Base-by-base conservation (phyloP, 2,113 vertebrate species). In the Arizona elegans region DNA sequence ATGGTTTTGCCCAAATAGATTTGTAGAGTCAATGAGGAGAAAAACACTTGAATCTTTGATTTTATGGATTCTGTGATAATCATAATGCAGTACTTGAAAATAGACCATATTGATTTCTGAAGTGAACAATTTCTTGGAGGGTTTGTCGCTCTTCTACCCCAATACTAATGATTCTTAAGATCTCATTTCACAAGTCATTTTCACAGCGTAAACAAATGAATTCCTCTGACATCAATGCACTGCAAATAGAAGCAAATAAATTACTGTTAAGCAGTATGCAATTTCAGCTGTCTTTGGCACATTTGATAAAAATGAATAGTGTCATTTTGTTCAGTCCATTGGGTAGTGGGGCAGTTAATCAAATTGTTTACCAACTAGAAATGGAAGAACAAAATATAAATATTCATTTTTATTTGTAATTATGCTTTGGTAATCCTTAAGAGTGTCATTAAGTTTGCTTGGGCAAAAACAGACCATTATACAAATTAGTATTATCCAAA, bases 201-300 rank as follows among this genome's bases (percentile, higher is more conserved):
- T 87, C 58, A 62, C 12, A 90, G 33, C 13, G 26, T 21, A 52
- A 12, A 43, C 75, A 59, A 86, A 90, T 90, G 43, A 55, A 93
- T 90, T 29, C 85, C 55, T 52, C 43, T 52, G 65, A 50, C 86
- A 88, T 50, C 47, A 88, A 54, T 88, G 56, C n/a, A 54, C 38
- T 92, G 86, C 86, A 92, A 92, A 92, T 29, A 92, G 62, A 92
- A 24, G 43, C 87, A 62, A 92, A 92, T 92, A 92, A 86, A 23
- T 59, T 5, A 9, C 70, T 4, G 0, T 91, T 94, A 95, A 91
- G 85, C 33, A 88, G 91, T 10, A 13, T 56, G 58, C 87, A 65
- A 29, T 93, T 92, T 2, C 70, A 90, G 89, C 19, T 8, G 85
- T 54, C 93, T 89, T 52, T 8, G 7, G 89, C 0, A 86, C 0